These are phyloP conservation scores for Erythrolamprus reginae DNA, from an alignment of 2,113 vertebrate genomes.

Conservation along the genomic window DNA sequence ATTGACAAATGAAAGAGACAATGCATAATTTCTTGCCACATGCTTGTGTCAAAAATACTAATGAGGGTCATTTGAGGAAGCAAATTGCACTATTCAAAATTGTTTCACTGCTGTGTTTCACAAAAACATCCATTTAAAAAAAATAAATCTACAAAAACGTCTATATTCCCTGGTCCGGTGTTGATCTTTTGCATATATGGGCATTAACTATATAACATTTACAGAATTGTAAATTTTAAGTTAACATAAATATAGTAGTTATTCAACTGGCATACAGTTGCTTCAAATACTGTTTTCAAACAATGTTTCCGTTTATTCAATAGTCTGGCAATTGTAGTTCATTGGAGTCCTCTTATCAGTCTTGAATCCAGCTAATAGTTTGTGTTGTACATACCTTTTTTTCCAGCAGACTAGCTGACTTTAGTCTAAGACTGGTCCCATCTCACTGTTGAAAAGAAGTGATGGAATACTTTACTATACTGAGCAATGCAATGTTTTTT, in stretches of 20 bases:
- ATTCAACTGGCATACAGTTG: not conserved
- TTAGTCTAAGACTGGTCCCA: not conserved
- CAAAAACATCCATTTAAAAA: not conserved
- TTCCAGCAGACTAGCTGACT: not conserved
- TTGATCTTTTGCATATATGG: not conserved
- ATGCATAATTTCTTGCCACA: not conserved
- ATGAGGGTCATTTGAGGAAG: not conserved
- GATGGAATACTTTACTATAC: not conserved
- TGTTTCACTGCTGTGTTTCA: not conserved
- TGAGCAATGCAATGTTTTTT: not conserved
- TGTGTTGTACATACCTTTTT: not conserved
- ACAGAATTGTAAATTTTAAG: not conserved
- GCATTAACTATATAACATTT: not conserved
- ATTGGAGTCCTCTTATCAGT: too few species aligned
- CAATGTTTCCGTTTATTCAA: not conserved
- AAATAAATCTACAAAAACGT: not conserved
- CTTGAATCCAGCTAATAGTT: not conserved
- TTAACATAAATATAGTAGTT: not conserved
- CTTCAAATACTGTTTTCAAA: not conserved
- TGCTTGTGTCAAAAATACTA: not conserved
- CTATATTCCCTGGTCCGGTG: not conserved
- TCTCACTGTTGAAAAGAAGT: not conserved
- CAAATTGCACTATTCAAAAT: too few species aligned
- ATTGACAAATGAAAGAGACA: not conserved
- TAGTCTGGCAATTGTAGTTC: not conserved